A percentile compares a stretch with the other conserved stretches of the same genome.
phyloP scores from a whole-genome alignment of 2,797 vertebrate species.

The Enteromius paludinosus region DNA sequence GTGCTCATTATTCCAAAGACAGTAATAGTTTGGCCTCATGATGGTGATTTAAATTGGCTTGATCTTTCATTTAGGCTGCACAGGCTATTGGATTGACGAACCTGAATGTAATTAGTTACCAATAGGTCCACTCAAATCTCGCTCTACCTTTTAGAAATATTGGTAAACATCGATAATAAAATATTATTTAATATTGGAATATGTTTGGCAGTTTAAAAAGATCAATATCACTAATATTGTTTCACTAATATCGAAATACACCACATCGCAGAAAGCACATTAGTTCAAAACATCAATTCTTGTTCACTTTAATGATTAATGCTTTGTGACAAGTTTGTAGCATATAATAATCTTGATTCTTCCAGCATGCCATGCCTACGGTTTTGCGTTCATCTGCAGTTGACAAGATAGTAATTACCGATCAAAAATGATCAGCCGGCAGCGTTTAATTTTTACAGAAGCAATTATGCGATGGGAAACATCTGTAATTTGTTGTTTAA shows the following conservation, averaged over 20 bases:
- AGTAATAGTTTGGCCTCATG: background rate
- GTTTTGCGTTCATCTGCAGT: background rate
- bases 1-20: background rate
- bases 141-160: background rate
- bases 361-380: background rate
- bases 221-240: background rate
- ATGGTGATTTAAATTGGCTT: background rate
- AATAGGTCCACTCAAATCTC: background rate
- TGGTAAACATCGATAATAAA: background rate
- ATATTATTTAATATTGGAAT: background rate
- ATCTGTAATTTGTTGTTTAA: conserved; percentile 39
- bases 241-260: background rate
- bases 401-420: conserved; percentile 34
- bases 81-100: background rate
- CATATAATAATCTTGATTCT: conserved; percentile 16
- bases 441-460: conserved; percentile 21
- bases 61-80: background rate
- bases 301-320: conserved; percentile 20
- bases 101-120: background rate
- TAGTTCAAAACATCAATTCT: background rate
- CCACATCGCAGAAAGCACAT: background rate
- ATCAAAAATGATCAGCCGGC: conserved; percentile 32
- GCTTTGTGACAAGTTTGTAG: conserved; percentile 8
- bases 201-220: background rate
- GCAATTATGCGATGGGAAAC: conserved; percentile 22